Conservation (phyloP, 1,140 invertebrate genomes). For the Melanaphis sacchari region DNA sequence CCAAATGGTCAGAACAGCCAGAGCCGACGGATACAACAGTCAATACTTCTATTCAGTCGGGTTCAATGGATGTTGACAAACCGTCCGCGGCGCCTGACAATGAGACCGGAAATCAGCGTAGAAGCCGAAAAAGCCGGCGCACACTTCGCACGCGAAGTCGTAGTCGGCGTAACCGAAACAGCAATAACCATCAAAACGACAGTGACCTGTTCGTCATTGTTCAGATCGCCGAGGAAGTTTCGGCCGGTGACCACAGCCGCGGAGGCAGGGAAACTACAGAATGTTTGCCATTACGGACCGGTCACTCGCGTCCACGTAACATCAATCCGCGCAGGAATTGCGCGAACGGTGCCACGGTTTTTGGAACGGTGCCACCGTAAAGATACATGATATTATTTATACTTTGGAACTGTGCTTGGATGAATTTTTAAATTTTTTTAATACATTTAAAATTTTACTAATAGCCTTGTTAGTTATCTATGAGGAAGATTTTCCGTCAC, state of each 20-base stretch:
- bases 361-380: not conserved
- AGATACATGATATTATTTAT: not conserved
- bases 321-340: not conserved
- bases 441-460: no score
- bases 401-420: no score
- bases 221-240: not conserved
- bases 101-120: accelerated
- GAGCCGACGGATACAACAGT: not conserved
- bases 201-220: not conserved
- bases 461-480: no score
- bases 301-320: not conserved
- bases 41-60: not conserved
- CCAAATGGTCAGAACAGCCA: no score
- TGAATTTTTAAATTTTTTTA: no score
- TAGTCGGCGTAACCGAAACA: not conserved
- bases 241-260: not conserved
- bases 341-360: not conserved
- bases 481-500: no score
- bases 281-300: no score
- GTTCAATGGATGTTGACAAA: not conserved
- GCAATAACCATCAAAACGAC: no score
- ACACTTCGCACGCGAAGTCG: not conserved
- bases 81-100: no score
- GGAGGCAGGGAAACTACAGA: not conserved
- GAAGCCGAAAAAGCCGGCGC: not conserved